A percentile compares a stretch with the other conserved stretches of the same genome.
phyloP scores from a whole-genome alignment of 2,888 invertebrate species.

The Acleris holmiana region DNA sequence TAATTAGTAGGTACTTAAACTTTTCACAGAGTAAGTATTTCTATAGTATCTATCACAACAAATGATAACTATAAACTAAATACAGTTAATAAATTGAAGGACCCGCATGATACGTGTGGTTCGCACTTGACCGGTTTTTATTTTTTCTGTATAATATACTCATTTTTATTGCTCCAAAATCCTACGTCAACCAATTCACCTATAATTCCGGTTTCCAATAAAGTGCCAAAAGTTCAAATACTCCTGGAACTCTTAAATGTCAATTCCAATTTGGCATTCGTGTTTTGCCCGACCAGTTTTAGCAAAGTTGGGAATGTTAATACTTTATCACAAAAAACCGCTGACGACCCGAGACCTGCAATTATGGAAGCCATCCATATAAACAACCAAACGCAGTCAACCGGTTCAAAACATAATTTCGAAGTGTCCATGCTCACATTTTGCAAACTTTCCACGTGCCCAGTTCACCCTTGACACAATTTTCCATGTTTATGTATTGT shows the following conservation, averaged over 20 bases:
- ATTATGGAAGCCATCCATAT: conserved; percentile 11
- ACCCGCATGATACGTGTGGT: too few species aligned
- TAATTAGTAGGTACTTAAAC: too few species aligned
- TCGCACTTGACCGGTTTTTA: too few species aligned
- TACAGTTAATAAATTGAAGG: too few species aligned
- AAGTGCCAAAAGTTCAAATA: background rate
- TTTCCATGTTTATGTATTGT: conserved; percentile 53
- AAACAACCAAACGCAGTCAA: conserved; percentile 13
- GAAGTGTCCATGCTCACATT: conserved; percentile 9
- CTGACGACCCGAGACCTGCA: background rate
- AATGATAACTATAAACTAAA: too few species aligned
- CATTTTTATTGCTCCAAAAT: too few species aligned
- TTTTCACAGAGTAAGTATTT: too few species aligned
- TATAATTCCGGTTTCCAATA: background rate
- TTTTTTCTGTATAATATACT: too few species aligned
- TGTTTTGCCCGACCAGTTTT: conserved; percentile 9
- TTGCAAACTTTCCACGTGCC: conserved; percentile 35
- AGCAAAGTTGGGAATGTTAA: conserved; percentile 6
- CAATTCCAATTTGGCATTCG: background rate
- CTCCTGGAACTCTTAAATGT: background rate
- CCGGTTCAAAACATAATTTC: conserved; percentile 24
- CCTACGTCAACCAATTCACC: background rate
- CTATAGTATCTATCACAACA: too few species aligned
- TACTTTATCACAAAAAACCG: background rate
- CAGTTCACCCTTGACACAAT: conserved; percentile 65